Conservation (phyloP, 2,888 invertebrate species). For the Dynastes tityus region DNA sequence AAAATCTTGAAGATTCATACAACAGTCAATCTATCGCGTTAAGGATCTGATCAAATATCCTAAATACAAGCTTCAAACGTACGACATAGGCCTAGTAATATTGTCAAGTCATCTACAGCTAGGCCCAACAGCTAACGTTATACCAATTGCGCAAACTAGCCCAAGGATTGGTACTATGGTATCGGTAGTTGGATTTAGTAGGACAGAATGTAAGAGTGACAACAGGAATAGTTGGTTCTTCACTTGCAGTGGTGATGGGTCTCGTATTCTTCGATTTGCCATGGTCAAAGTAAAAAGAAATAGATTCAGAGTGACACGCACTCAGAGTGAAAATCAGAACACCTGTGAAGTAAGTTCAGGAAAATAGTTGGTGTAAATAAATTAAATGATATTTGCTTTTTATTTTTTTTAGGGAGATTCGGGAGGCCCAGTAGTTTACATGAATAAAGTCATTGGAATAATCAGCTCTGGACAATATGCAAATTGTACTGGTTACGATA, state of each 20-base stretch:
- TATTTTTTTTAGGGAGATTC: conserved; percentile 18
- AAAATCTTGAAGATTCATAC: background rate
- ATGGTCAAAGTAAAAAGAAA: background rate
- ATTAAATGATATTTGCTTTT: conserved; percentile 1
- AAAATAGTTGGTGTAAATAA: background rate
- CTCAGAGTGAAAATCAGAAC: background rate
- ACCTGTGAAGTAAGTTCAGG: conserved; percentile 2
- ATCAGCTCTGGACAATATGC: conserved; percentile 15
- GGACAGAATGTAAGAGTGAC: background rate
- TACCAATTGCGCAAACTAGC: background rate
- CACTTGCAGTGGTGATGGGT: background rate
- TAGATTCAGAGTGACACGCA: background rate
- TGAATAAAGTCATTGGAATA: background rate
- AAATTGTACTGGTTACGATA: conserved; percentile 24
- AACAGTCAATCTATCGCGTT: background rate
- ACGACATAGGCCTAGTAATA: background rate
- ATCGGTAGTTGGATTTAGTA: conserved; percentile 8
- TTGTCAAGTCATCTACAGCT: background rate
- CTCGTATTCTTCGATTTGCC: background rate
- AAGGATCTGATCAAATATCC: background rate
- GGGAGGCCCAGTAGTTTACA: conserved; percentile 8
- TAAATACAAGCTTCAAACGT: background rate
- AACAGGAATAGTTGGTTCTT: too few relatives aligned
- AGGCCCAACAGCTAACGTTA: background rate
- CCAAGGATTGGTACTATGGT: background rate